Base-by-base conservation (phyloP, 2,888 invertebrate species). In the Lasius platythorax region DNA sequence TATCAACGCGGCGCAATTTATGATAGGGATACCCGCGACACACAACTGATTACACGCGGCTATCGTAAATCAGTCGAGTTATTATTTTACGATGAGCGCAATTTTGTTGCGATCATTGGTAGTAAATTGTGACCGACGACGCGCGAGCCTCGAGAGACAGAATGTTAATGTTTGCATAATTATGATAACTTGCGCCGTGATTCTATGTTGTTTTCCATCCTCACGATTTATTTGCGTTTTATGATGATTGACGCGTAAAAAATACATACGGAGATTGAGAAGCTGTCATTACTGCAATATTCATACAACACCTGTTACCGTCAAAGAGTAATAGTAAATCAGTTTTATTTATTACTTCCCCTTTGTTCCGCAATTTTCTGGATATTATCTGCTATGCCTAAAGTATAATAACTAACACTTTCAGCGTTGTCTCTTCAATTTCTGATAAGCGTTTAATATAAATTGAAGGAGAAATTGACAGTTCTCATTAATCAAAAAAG, bases 21-120 rank as follows among this genome's bases (percentile, higher is more conserved):
- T 33, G 56, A 82, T 43, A 61, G 37, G 18, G 43, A 56, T 33
- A 58, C 18, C 8, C 50, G 30, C 15, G 46, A 50, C 23, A 50
- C 43, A 61, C 64, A 78, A 70, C 70, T 82, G 82, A 73, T 82
- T 82, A 64, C 53, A 33, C 73, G 23, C 46, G 61, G 58, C 61
- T 61, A 46, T 46, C 72, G 37, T 81, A 81, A 81, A 81, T 81
- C 79, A 81, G 28, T 23, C 23, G 46, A 28, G 73, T 81, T 61
- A 81, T 81, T 81, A 81, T 73, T 81, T 61, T 61, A 72, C 61
- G 79, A 81, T 61, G 73, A 72, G 61, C 61, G 61, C 28, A 81
- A 81, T 81, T 81, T 81, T 81, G 79, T 72, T 79, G 79, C 58
- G 61, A 81, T 61, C 56, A 81, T 81, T 81, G 79, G 79, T 61